Base-by-base conservation (phyloP, 92 coral and sea anemone genomes). In the Bergia puertoricense region DNA sequence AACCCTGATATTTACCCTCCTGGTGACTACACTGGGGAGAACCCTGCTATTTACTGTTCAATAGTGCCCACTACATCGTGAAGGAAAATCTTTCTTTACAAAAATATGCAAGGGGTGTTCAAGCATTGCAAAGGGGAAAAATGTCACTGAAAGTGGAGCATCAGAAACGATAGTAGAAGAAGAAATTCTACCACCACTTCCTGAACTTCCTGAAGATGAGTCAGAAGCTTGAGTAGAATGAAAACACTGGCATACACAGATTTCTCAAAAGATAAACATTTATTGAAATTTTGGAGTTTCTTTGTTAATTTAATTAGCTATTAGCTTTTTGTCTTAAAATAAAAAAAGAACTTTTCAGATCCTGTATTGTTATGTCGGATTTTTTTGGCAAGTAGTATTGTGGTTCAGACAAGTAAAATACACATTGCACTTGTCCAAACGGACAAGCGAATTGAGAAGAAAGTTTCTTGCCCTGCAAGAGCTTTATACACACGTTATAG, bases 121-220 rank as follows among this genome's bases (percentile, higher is more conserved):
- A 48, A 65, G 48, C 62, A 51, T 67, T 74, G 77, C 77, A 67
- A 85, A 73, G 88, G 88, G 72, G 69, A 73, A 40, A 85, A 85
- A 85, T 68, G 79, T 23, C 88, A 85, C 76, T 22, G 79, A 37
- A 40, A 71, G 88, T 85, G 88, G 56, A 71, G 79, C 79, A 85
- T 8, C 77, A 73, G 77, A 73, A 5, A n/a, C 77, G 2, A 85
- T 18, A 79, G 8, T 39, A 54, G 6, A 41, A 79, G 62, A 39
- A 15, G 82, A 79, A 79, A 54, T 22, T 45, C 37, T 45, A 79
- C 82, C 82, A 79, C 82, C 82, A 79, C 82, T 40, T 79, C 82
- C 82, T 23, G 36, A 79, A 79, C 57, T 79, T 79, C 7, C 82
- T 79, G 59, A 78, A 78, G 82, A 78, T 78, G 56, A 78, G 59